Base-by-base conservation (phyloP, 2,888 invertebrate species). In the Euclidia mi region DNA sequence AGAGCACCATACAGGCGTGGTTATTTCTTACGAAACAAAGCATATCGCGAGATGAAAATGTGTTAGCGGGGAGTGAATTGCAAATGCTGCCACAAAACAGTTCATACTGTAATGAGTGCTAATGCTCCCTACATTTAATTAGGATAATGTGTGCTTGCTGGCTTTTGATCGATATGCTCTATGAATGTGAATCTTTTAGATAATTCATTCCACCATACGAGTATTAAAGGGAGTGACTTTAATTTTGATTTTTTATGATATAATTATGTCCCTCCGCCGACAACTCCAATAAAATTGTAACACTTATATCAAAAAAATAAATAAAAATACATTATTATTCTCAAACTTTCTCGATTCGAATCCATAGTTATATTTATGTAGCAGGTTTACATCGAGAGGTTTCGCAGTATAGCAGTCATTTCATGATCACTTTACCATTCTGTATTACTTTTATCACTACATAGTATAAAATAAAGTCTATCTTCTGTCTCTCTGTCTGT, bases 41-140 rank as follows among this genome's bases (percentile, higher is more conserved):
- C 43, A 12, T 45, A 64, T 51, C 59, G 53, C 51, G 64, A 59
- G 63, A 77, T 71, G 72, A 45, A 68, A 64, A 71, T 71, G 65
- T 60, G 56, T 67, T 74, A 73, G 56, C 62, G 55, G 40, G 76
- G 66, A 64, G 62, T 80, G 78, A 80, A 78, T 76, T 73, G 76
- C 76, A 76, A 79, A 78, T 75, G 68, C 73, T 65, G 58, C 40
- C 40, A 59, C 66, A 65, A 69, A 75, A 76, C 71, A 78, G 62
- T 65, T 70, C 74, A 74, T 74, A 74, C 59, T 65, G 78, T 80
- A 84, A 82, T 79, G 76, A 84, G 77, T 76, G 72, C 78, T 83
- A 81, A 82, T 81, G 82, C 74, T 76, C 59, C 72, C 72, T 76
- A 77, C 76, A 76, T 85, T 87, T 86, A 84, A 88, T 88, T 87